Base-by-base conservation (phyloP, 2,797 vertebrate genomes). In the Phrynocephalus forsythii region DNA sequence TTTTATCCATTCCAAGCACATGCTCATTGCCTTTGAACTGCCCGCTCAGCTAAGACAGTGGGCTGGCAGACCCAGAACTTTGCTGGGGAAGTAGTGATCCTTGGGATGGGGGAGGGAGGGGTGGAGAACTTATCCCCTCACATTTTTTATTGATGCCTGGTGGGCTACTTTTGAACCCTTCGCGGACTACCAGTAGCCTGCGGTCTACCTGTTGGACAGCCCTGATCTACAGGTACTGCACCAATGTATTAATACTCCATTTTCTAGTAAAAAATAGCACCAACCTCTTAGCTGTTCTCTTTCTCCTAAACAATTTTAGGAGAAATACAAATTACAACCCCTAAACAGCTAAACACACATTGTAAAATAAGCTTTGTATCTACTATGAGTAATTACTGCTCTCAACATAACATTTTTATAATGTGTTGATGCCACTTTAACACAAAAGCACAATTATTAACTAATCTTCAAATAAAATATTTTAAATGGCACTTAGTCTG, bases 361-460 rank as follows among this genome's bases (percentile, higher is more conserved):
- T 63, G 52, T 22, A 75, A 63, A 10, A 72, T 72, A 83, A 72
- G n/a, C 68, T 72, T 11, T 18, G 56, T 48, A 30, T 30, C 20
- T 83, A 56, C 68, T 48, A 30, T 5, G 52, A 71, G 26, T 68
- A 83, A 83, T 72, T 50, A 5, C 68, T 56, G 48, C 18, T 9
- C n/a, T 72, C 82, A 72, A 10, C 50, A 83, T 72, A 72, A 73
- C n/a, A 15, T 33, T 52, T 13, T 22, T 56, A 26, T 44, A 1
- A 38, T 72, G 52, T 9, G 52, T n/a, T 38, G 24, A 60, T 80
- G 79, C 88, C 81, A 22, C 66, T 90, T 89, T 71, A 79, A 87
- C 0, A 0, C 0, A 0, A 18, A 85, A 88, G 83, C 86, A 4
- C 30, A 75, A 38, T 6, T 87, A 84, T 73, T 0, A 0, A 89